Evolutionary conservation across 2,113 vertebrate genomes (phyloP), one percentile per base, ranked within the genome.

Genomic region (Pelecanus crispus): DNA sequence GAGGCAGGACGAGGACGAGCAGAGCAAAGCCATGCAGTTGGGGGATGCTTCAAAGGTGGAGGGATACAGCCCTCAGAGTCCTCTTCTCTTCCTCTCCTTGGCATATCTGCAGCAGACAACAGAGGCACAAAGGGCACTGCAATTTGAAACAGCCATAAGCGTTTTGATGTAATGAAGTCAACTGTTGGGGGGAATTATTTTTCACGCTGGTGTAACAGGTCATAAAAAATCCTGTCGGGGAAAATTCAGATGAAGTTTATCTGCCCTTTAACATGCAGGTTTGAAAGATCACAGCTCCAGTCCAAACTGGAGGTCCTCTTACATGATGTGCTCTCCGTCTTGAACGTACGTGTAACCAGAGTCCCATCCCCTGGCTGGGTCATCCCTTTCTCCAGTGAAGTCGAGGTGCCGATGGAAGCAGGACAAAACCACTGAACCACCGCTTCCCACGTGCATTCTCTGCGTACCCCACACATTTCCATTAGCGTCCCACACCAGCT

Each of bases 1-100:
- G 52, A 73, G n/a, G 50, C 14, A 56, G 49, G 14, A 68, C 1
- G 19, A 72, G 13, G 73, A 28, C 0, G 2, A 2, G 5, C 16
- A 62, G 34, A 78, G n/a, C 24, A 61, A 75, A 94, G 38, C 9
- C 1, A 2, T 73, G 62, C 8, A 61, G 32, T 0, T 65, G 26
- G 4, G 25, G 29, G 7, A 16, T 42, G n/a, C 47, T 89, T 47
- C 45, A 42, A 29, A 55, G 31, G 15, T 7, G 13, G n/a, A 72
- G n/a, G 38, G 29, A 61, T n/a, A 40, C 12, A 72, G 50, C 12
- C 25, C 32, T 8, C 18, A 16, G 28, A 53, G 22, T 17, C 32
- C 47, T 42, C 13, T 61, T 32, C 38, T 68, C 44, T 29, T 80
- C 56, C 40, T 81, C 24, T 71, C 38, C 25, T 74, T 45, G 72